These are phyloP conservation scores for Schlechtendalia chinensis DNA, from an alignment of 1,140 invertebrate species.

Conservation along the genomic window DNA sequence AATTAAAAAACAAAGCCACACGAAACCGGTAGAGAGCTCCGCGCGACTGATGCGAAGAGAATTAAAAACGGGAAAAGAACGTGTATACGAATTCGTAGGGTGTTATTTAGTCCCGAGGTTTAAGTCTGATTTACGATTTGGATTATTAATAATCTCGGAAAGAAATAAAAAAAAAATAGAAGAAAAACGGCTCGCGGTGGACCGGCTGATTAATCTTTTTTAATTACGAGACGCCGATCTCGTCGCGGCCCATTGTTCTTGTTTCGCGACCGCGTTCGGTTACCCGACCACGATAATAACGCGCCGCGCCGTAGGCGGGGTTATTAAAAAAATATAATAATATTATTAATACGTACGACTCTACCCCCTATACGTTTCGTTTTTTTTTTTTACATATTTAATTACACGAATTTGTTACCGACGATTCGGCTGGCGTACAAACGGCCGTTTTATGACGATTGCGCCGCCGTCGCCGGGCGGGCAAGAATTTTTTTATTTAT, in stretches of 20 bases:
- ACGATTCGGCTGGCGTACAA: background rate
- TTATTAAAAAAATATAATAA: conserved; percentile 40
- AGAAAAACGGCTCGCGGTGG: conserved; percentile 9
- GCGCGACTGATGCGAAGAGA: conserved; percentile 36
- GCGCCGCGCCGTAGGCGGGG: conserved; percentile 27
- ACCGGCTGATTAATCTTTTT: conserved; percentile 49
- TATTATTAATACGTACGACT: background rate
- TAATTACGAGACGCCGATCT: conserved; percentile 48
- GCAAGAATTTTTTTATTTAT: no score
- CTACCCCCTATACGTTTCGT: background rate
- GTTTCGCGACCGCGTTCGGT: conserved; percentile 42
- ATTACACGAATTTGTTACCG: conserved; percentile 42
- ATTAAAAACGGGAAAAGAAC: conserved; percentile 27
- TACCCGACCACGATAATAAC: conserved; percentile 18
- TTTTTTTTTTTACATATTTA: conserved; percentile 30
- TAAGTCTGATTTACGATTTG: conserved; percentile 50
- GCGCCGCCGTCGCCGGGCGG: no score
- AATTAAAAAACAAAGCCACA: conserved; percentile 34
- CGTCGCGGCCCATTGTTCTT: conserved; percentile 10
- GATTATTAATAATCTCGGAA: conserved; percentile 47
- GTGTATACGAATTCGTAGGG: conserved; percentile 35
- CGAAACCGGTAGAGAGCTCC: conserved; percentile 16
- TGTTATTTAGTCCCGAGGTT: conserved; percentile 43
- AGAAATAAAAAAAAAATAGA: background rate
- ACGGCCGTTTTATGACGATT: no score